phyloP scores from a whole-genome alignment of 2,888 invertebrate species.

The Tachina lurida region DNA sequence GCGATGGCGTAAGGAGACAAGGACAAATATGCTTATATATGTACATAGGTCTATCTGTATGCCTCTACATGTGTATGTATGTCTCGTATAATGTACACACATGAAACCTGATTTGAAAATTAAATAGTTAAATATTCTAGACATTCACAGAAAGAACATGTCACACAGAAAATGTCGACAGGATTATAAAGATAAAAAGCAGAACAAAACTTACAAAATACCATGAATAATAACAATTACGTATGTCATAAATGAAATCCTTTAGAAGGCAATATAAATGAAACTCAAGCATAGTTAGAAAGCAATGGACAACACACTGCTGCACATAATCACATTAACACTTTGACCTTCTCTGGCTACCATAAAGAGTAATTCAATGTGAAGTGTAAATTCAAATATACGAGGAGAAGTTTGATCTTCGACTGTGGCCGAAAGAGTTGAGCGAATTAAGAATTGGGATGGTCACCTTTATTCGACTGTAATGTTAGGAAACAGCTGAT shows the following conservation, averaged over 20 bases:
- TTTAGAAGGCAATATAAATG: slow-evolving; percentile 53
- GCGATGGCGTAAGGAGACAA: not conserved
- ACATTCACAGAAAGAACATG: slow-evolving; percentile 34
- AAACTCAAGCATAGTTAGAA: slow-evolving; percentile 13
- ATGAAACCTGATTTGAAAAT: slow-evolving; percentile 65
- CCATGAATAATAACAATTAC: slow-evolving; percentile 68
- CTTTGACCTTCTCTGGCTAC: not conserved
- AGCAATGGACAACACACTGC: not conserved
- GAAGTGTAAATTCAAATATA: not conserved
- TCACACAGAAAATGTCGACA: slow-evolving; percentile 6
- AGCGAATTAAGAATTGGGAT: too few relatives aligned
- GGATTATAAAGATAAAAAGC: slow-evolving; percentile 13
- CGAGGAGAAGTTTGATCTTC: too few relatives aligned
- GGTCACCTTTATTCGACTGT: too few relatives aligned
- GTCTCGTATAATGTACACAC: not conserved
- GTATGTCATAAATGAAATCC: slow-evolving; percentile 65
- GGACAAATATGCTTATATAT: not conserved
- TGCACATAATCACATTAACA: slow-evolving; percentile 7
- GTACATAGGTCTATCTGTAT: not conserved
- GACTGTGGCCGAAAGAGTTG: too few relatives aligned
- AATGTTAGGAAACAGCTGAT: too few relatives aligned
- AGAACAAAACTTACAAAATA: slow-evolving; percentile 48
- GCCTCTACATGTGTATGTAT: not conserved
- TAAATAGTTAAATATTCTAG: slow-evolving; percentile 56
- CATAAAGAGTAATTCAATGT: not conserved